phyloP scores from a whole-genome alignment of 2,797 vertebrate species.

The Notamacropus eugenii region DNA sequence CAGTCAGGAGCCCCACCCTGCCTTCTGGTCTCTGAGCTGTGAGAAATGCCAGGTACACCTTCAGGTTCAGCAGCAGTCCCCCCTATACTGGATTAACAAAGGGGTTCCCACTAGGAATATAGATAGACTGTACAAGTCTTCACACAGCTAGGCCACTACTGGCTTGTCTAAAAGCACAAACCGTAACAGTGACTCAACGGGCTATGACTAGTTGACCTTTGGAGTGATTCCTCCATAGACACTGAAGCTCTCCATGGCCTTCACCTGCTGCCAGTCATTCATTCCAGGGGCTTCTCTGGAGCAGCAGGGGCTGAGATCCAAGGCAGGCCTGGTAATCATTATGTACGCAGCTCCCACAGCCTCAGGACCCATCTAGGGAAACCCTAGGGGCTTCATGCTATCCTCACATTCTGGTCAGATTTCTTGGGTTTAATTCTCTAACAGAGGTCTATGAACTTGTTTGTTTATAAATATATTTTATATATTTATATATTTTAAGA shows the following conservation, averaged over 20 bases:
- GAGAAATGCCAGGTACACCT: neutral
- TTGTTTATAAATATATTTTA: too few relatives aligned
- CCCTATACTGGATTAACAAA: neutral
- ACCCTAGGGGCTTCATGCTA: neutral
- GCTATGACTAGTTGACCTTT: neutral
- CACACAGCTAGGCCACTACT: neutral
- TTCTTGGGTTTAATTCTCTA: neutral
- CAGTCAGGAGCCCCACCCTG: neutral
- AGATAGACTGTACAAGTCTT: neutral
- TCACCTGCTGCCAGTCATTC: neutral
- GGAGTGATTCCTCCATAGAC: neutral
- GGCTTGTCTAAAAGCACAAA: neutral
- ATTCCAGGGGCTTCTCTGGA: neutral
- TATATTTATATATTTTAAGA: neutral
- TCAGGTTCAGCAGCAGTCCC: neutral
- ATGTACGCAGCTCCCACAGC: neutral
- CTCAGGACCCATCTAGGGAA: neutral
- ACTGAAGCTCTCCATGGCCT: neutral
- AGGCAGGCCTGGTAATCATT: neutral
- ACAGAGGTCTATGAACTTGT: neutral
- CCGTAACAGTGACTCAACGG: neutral
- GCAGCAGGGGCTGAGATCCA: neutral
- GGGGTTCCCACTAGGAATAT: neutral
- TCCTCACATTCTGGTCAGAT: neutral
- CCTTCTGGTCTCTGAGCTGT: neutral